Evolutionary conservation across 2,888 invertebrate species (phyloP).

Genomic region (Drosophila nr. medialis): DNA sequence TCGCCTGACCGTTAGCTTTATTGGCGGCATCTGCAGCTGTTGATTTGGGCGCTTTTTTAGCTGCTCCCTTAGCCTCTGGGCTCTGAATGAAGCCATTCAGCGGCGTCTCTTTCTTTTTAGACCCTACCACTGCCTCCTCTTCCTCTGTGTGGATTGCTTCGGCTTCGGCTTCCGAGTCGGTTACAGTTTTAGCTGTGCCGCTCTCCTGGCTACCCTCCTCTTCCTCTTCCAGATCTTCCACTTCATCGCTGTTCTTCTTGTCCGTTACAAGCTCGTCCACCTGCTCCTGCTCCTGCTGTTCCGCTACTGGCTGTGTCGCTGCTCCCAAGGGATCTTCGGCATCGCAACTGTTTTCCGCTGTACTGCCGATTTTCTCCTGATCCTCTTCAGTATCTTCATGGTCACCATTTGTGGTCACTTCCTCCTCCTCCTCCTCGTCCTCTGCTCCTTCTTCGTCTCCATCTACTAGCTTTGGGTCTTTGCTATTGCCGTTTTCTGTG

Average conservation of each 20-base stretch:
- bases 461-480: constrained; percentile 49
- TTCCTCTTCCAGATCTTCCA: constrained; percentile 30
- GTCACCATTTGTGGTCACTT: constrained; percentile 71
- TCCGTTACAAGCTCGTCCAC: constrained; percentile 13
- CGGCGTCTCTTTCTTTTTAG: constrained; percentile 44
- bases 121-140: constrained; percentile 18
- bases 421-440: constrained; percentile 67
- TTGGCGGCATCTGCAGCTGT: constrained; percentile 2
- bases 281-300: constrained; percentile 5
- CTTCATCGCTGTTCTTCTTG: constrained; percentile 41
- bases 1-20: constrained; percentile 67
- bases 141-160: constrained; percentile 46
- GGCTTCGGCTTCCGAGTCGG: constrained; percentile 48
- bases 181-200: constrained; percentile 54
- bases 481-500: constrained; percentile 70
- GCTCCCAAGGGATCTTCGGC: constrained; percentile 75
- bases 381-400: constrained; percentile 69
- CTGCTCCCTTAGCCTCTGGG: constrained; percentile 34
- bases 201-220: constrained; percentile 61
- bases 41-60: constrained; percentile 11
- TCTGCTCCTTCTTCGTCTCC: constrained; percentile 47
- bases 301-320: constrained; percentile 20
- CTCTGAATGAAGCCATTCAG: constrained; percentile 63
- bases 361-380: constrained; percentile 72
- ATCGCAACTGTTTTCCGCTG: constrained; percentile 73